Conservation (phyloP, 2,797 vertebrate genomes). For the Channa striata region DNA sequence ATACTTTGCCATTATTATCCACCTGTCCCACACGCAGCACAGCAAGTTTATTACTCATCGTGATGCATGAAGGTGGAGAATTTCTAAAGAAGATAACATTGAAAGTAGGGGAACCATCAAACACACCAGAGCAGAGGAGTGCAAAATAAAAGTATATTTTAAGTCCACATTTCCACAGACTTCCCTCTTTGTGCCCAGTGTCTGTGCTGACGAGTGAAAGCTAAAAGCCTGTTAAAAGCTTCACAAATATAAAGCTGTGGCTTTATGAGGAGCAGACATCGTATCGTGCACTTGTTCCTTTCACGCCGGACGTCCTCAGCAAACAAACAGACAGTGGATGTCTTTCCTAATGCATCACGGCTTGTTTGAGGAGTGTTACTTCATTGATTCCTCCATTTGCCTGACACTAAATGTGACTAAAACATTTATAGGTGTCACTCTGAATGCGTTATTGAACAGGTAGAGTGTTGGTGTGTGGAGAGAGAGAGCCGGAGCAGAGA, state of each 20-base stretch:
- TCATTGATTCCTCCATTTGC: slow-evolving; percentile 58
- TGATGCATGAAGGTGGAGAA: neutral
- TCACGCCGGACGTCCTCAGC: slow-evolving; percentile 80
- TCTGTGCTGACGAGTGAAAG: slow-evolving; percentile 42
- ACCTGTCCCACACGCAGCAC: too few species aligned
- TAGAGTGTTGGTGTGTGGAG: neutral
- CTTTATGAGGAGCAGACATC: slow-evolving; percentile 77
- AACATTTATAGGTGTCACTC: slow-evolving; percentile 64
- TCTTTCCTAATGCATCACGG: slow-evolving; percentile 69
- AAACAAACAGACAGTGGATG: slow-evolving; percentile 76
- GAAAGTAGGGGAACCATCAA: too few species aligned
- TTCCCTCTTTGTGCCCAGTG: slow-evolving; percentile 46
- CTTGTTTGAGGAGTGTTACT: slow-evolving; percentile 69
- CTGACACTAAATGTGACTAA: slow-evolving; percentile 40
- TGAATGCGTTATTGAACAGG: slow-evolving; percentile 47
- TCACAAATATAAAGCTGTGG: slow-evolving; percentile 80
- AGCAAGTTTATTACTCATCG: too few species aligned
- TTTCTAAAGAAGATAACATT: neutral
- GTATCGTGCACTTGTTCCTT: slow-evolving; percentile 64
- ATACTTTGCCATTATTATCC: too few species aligned
- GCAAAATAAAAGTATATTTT: slow-evolving; percentile 23
- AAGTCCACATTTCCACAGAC: slow-evolving; percentile 11
- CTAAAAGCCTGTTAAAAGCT: slow-evolving; percentile 88
- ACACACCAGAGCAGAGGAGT: neutral
- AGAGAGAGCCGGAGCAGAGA: neutral